A percentile compares a stretch with the other conserved stretches of the same genome.
These are phyloP conservation scores for Hippocampus abdominalis DNA, from an alignment of 2,113 vertebrate species.

Conservation along the genomic window DNA sequence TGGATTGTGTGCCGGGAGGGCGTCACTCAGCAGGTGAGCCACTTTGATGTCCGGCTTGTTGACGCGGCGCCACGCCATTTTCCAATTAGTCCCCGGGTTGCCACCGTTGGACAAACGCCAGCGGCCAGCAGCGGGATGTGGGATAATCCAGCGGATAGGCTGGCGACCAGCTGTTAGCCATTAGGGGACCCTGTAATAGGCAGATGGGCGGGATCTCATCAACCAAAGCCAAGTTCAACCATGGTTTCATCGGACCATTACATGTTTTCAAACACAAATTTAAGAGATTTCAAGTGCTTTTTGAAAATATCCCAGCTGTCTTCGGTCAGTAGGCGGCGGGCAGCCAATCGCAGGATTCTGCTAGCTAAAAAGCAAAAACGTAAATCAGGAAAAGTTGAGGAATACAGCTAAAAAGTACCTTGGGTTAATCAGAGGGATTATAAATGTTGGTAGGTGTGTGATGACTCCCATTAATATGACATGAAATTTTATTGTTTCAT, in stretches of 20 bases:
- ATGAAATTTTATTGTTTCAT: too few relatives aligned
- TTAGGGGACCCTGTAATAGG: not conserved
- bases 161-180: constrained; percentile 14
- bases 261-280: too few relatives aligned
- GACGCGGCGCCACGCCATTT: constrained; percentile 14
- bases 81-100: constrained; percentile 36
- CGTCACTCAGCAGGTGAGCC: constrained; percentile 6
- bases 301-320: too few relatives aligned
- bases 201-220: not conserved
- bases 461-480: too few relatives aligned
- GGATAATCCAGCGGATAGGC: constrained; percentile 34
- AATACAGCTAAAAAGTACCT: too few relatives aligned
- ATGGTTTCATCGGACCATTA: too few relatives aligned
- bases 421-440: too few relatives aligned
- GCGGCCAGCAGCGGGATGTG: constrained; percentile 9
- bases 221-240: not conserved
- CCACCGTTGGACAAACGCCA: constrained; percentile 9
- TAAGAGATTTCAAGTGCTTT: not conserved
- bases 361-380: too few relatives aligned
- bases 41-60: constrained; percentile 27
- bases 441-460: too few relatives aligned
- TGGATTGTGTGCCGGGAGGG: constrained; percentile 14
- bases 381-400: too few relatives aligned
- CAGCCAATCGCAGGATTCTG: too few relatives aligned
- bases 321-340: too few relatives aligned